Evolutionary conservation across 1,140 invertebrate species (phyloP), one percentile per base, ranked within the genome.

Genomic region (Yoshiicerus persimilis): DNA sequence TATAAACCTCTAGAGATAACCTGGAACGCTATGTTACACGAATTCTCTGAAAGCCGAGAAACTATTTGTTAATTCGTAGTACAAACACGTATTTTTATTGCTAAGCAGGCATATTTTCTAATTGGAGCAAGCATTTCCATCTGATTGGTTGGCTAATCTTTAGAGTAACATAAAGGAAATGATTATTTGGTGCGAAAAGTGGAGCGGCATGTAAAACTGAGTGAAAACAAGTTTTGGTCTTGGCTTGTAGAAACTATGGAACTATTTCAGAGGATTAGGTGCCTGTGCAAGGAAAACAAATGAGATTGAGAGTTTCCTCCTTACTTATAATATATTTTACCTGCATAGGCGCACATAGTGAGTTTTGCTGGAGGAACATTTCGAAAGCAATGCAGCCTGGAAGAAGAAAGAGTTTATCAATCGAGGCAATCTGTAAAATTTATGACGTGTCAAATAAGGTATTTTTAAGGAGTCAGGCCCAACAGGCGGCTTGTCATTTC

Each of bases 401-500:
- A 86, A 86, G 85, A 70, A 86, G 66, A 36, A 38, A 47, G 47
- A 56, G 38, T 84, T 39, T 87, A 87, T 87, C 87, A 87, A 87
- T 86, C 34, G 85, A 70, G 64, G 64, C 41, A 64, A 86, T 87
- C 87, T 87, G 75, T 83, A 34, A 84, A 87, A 87, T 87, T 87
- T 87, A 87, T 83, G 75, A 83, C 16, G 41, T 87, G 87, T 87
- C 87, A 87, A 83, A 39, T 64, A 56, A 62, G 38, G 87, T 80
- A 83, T 83, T 87, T 87, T 84, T 87, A 87, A 84, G 70, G n/a
- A 87, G 62, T 87, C 36, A 62, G 39, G 41, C 39, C 87, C 87
- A 87, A 87, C 87, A 87, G 87, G 87, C 87, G 87, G 70, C 47
- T 87, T 84, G 87, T 87, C 87, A 84, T 87, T 83, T 66, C 77